Base-by-base conservation (phyloP, 2,113 vertebrate genomes). In the Sinocyclocheilus maitianheensis region DNA sequence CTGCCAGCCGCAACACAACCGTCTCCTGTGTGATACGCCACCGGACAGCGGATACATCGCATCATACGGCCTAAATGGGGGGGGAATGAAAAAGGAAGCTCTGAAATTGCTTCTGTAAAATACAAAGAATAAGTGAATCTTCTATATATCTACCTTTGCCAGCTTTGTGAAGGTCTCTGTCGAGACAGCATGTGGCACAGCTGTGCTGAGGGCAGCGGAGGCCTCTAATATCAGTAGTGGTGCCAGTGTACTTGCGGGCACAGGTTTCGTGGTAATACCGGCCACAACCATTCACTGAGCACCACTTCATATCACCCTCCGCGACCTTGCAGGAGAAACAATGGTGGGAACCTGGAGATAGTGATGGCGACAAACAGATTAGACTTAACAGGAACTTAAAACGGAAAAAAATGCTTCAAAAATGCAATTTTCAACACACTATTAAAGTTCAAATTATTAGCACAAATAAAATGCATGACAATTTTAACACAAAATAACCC, bases 161-260 rank as follows among this genome's bases (percentile, higher is more conserved):
- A 65, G 97, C 97, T 88, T 97, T 97, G 82, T 97, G 96, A 82
- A 96, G 91, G 87, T 99, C 98, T 92, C 95, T 96, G 81, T 99
- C 97, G 92, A 98, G 85, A 12, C 95, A 97, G 93, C 98, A 99
- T 89, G 98, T 95, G 0, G 95, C 95, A 83, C 98, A 99, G 94
- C 95, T 97, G 84, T 99, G 98, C 94, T 99, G 97, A 0, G 98
- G 98, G 92, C 98, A 99, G 77, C 96, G 95, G 89, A 99, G 97
- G 4, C 96, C 97, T 48, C 95, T 94, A 0, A 92, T 94, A 34
- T 97, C 93, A 5, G 94, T 94, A 74, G 95, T 92, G 13, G 96
- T 91, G 0, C 97, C 97, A 0, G 96, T 93, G 40, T 97, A 97
- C 88, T 97, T 96, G 48, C 94, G 95, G 16, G 96, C 95, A 4